phyloP scores from a whole-genome alignment of 1,140 invertebrate genomes.

The Halesus radiatus region DNA sequence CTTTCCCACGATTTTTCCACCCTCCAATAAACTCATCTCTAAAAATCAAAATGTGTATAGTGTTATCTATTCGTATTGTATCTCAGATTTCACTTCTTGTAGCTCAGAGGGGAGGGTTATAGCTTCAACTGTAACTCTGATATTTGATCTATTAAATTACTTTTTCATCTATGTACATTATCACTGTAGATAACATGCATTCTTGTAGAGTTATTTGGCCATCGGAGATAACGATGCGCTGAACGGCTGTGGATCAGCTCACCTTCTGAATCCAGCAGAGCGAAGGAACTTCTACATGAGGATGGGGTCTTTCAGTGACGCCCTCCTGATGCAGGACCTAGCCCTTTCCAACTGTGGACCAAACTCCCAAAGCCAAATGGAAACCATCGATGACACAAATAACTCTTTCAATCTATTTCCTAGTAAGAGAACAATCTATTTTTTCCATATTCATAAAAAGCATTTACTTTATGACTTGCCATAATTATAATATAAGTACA shows the following conservation, averaged over 20 bases:
- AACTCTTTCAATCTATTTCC: neutral
- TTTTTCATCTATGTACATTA: too few species aligned
- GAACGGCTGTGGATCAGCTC: slow-evolving; percentile 66
- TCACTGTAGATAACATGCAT: neutral
- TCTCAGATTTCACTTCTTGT: too few species aligned
- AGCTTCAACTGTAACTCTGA: too few species aligned
- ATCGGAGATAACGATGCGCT: slow-evolving; percentile 66
- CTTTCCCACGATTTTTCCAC: too few species aligned
- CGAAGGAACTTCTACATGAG: slow-evolving; percentile 63
- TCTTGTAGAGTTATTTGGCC: slow-evolving; percentile 63
- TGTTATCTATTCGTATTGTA: too few species aligned
- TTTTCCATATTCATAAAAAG: too few species aligned
- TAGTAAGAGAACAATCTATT: neutral
- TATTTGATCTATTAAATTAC: too few species aligned
- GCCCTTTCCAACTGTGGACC: slow-evolving; percentile 58
- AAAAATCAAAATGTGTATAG: too few species aligned
- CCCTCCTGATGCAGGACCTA: slow-evolving; percentile 64
- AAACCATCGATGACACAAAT: neutral
- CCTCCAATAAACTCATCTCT: too few species aligned
- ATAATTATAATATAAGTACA: too few species aligned
- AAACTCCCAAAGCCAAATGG: neutral
- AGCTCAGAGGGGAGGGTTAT: too few species aligned
- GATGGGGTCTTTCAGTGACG: slow-evolving; percentile 62
- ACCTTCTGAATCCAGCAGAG: slow-evolving; percentile 62
- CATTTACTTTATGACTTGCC: too few species aligned